phyloP scores from a whole-genome alignment of 2,113 vertebrate genomes.

The Helogale parvula region DNA sequence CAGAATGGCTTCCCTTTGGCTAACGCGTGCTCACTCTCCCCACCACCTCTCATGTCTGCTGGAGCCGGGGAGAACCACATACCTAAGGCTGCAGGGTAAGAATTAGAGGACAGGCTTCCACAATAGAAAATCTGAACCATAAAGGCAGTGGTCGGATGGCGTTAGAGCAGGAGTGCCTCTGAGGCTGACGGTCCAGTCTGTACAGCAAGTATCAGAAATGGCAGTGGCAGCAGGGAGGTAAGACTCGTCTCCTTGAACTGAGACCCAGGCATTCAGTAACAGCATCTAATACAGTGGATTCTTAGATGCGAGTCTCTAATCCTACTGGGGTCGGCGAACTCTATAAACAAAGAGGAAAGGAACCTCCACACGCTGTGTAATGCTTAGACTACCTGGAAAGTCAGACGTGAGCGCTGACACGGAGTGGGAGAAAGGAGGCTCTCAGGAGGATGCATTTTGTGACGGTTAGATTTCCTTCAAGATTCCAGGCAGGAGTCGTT shows the following conservation, averaged over 20 bases:
- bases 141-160: background rate
- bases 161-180: background rate
- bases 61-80: background rate
- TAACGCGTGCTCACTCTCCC: fast-evolving
- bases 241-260: background rate
- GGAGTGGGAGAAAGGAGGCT: background rate
- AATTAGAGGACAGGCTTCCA: background rate
- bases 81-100: background rate
- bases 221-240: background rate
- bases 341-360: background rate
- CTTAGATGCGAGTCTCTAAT: background rate
- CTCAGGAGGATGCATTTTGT: background rate
- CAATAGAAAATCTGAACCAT: background rate
- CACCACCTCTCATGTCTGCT: background rate
- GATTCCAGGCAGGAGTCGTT: background rate
- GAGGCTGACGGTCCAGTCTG: background rate
- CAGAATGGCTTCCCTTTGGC: background rate
- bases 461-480: background rate
- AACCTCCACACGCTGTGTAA: background rate
- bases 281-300: background rate
- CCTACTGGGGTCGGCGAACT: background rate
- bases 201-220: background rate
- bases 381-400: background rate
- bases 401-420: background rate
- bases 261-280: background rate